Base-by-base conservation (phyloP, 2,113 vertebrate genomes). In the Callaeas wilsoni region DNA sequence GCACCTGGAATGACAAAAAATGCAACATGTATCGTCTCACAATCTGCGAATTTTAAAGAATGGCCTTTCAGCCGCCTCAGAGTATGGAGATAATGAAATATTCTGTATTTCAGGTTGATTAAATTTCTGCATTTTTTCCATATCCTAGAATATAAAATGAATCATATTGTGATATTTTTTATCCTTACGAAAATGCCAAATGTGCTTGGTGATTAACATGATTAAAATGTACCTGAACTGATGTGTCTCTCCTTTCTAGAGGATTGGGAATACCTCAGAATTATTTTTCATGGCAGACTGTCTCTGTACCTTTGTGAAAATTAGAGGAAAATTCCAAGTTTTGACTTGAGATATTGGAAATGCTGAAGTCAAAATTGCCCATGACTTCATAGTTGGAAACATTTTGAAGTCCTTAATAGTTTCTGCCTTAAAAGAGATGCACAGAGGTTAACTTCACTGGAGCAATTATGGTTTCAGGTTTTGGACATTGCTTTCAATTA, bases 1-100 rank as follows among this genome's bases (percentile, higher is more conserved):
- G 98, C 13, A 94, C 25, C 18, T 98, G 98, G 98, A 98, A 98
- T 39, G 97, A 98, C 76, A 97, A 29, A 81, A 91, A 17, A 13
- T 98, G 98, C 52, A 59, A 73, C 9, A 12, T 84, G 23, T 26
- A 89, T 52, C 96, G 95, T 9, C 96, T 98, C 67, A 89, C 85
- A 22, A 3, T 98, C 91, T 98, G 98, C 32, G 95, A 98, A 65
- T 98, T 98, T 77, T 98, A 79, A 97, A 81, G 27, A 89, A 81
- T 3, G 35, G 17, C 35, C 52, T 86, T 90, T 86, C 68, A 59
- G 26, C 30, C 76, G 37, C 39, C 33, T 86, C 30, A 42, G 50
- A 59, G 7, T 2, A 12, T 13, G 39, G 27, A 70, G 29, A 46
- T 7, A n/a, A 50, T 37, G 26, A 67, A 59, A 44, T 32, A 57